Evolutionary conservation across 2,113 vertebrate species (phyloP).

Genomic region (Sylvilagus bachmani): DNA sequence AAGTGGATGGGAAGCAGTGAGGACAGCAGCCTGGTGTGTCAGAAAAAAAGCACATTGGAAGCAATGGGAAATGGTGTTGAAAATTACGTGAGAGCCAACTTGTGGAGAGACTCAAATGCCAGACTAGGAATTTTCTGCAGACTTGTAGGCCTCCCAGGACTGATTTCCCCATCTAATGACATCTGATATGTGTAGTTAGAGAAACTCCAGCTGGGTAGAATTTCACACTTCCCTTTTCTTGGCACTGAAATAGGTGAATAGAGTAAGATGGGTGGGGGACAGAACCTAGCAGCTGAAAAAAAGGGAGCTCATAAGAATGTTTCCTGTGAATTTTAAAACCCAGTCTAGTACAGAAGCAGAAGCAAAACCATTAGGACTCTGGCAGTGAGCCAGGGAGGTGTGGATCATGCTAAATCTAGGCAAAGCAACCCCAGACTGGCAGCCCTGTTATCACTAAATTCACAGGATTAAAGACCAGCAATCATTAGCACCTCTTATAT

Average conservation of each 20-base stretch:
- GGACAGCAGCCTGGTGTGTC: neutral
- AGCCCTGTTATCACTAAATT: constrained; percentile 51
- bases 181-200: constrained; percentile 76
- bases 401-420: constrained; percentile 14
- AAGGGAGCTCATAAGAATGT: neutral
- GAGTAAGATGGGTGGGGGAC: neutral
- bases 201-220: constrained; percentile 72
- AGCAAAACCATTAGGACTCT: constrained; percentile 38
- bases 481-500: constrained; percentile 51
- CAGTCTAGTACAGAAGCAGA: constrained; percentile 43
- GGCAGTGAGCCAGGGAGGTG: constrained; percentile 50
- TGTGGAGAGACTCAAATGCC: neutral
- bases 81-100: constrained; percentile 35
- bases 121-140: constrained; percentile 70
- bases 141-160: constrained; percentile 62
- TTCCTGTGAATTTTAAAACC: constrained; percentile 71
- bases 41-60: neutral
- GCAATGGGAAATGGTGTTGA: constrained; percentile 11
- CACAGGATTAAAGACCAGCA: constrained; percentile 17
- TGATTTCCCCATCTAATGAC: constrained; percentile 70
- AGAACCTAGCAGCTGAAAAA: constrained; percentile 20
- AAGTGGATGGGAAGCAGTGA: neutral
- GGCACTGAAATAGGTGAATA: constrained; percentile 58
- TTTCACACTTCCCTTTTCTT: constrained; percentile 75
- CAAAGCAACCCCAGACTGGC: constrained; percentile 23